These are phyloP conservation scores for Tetragonisca angustula DNA, from an alignment of 2,888 invertebrate genomes.

Conservation along the genomic window DNA sequence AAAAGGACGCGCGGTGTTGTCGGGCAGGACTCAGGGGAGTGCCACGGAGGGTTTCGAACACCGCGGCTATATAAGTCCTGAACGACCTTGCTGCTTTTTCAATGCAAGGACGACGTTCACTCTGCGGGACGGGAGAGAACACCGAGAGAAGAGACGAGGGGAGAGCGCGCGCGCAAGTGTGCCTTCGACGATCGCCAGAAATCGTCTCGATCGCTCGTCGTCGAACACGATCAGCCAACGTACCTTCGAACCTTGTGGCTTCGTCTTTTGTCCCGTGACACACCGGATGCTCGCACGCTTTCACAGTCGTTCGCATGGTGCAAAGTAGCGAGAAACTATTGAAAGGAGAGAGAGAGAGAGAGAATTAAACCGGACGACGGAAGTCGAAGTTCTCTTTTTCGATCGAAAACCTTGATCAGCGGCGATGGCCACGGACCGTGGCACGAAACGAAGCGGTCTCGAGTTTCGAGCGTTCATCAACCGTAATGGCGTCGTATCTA, in stretches of 20 bases:
- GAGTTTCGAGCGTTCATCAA: not conserved
- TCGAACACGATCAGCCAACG: conserved; percentile 15
- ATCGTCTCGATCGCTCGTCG: not conserved
- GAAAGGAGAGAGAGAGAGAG: not conserved
- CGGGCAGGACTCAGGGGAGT: too few species aligned
- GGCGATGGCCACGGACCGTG: not conserved
- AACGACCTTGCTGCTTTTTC: conserved; percentile 78
- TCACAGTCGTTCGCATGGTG: not conserved
- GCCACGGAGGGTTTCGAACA: conserved; percentile 56
- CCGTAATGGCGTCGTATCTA: not conserved
- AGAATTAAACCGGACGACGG: not conserved
- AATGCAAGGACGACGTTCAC: conserved; percentile 76
- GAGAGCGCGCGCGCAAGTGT: not conserved
- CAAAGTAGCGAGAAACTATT: not conserved
- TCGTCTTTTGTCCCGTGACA: conserved; percentile 45
- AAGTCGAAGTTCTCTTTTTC: not conserved
- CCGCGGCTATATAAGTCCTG: conserved; percentile 68
- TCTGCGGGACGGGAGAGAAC: conserved; percentile 21
- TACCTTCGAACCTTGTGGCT: not conserved
- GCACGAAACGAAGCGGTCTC: not conserved
- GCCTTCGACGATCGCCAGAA: conserved; percentile 28
- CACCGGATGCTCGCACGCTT: conserved; percentile 44
- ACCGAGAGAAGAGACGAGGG: conserved; percentile 13
- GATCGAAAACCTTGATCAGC: not conserved
- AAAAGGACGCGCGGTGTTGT: too few species aligned